These are phyloP conservation scores for Molanna angustata DNA, from an alignment of 2,888 invertebrate genomes.

Conservation along the genomic window DNA sequence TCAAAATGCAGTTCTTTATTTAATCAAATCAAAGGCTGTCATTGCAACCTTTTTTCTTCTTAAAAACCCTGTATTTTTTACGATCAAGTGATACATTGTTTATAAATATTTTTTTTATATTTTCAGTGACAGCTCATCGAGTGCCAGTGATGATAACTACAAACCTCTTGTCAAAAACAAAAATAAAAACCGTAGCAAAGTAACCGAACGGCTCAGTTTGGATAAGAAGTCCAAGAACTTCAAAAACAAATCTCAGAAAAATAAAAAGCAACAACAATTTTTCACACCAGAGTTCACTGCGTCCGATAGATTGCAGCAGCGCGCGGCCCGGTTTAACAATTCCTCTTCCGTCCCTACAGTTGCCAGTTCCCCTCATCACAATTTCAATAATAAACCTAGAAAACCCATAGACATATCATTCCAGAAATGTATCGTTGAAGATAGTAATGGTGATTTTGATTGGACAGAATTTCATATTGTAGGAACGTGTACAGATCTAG, in stretches of 20 bases:
- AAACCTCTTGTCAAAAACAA: conserved; percentile 41
- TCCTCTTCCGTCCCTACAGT: conserved; percentile 44
- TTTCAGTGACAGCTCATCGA: conserved; percentile 52
- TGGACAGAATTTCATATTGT: conserved; percentile 86
- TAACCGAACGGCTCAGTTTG: conserved; percentile 57
- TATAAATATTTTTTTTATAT: conserved; percentile 31
- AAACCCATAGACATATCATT: conserved; percentile 39
- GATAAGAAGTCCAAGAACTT: conserved; percentile 41
- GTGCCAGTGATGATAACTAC: conserved; percentile 55
- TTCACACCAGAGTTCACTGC: conserved; percentile 66
- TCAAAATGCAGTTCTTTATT: no score
- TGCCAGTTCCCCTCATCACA: conserved; percentile 47
- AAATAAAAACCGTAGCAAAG: conserved; percentile 42
- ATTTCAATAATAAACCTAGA: conserved; percentile 39
- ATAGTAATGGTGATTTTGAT: conserved; percentile 72
- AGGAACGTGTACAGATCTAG: conserved; percentile 90
- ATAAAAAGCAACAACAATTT: conserved; percentile 34
- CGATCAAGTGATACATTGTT: no score
- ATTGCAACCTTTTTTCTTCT: no score
- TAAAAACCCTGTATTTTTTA: no score
- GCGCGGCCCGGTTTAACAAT: conserved; percentile 80
- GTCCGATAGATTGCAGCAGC: conserved; percentile 76
- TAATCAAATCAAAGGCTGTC: no score
- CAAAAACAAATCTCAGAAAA: conserved; percentile 37
- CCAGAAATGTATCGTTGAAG: conserved; percentile 53